Evolutionary conservation across 2,888 invertebrate genomes (phyloP), one percentile per base, ranked within the genome.

Genomic region (Lapara coniferarum): DNA sequence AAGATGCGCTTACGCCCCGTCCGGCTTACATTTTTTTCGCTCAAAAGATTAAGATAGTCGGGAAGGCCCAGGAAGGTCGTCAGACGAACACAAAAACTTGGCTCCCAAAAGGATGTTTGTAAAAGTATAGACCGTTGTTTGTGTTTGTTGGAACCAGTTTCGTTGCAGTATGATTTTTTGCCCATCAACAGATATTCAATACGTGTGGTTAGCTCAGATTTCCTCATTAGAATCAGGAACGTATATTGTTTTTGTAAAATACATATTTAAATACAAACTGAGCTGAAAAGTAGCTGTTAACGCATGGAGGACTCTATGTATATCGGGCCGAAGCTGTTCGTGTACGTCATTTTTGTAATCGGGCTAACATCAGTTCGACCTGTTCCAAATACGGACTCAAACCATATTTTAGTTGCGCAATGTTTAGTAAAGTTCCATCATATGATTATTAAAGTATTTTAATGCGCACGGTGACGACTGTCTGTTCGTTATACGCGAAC

Each of bases 91-190:
- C 69, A 78, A 80, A 79, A 78, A 71, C 72, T 46, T 25, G 37
- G 63, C 57, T 71, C 69, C 70, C 73, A 70, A 69, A 72, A 78
- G 75, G 77, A 81, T 78, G 78, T 77, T 80, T 81, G 75, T 81
- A 73, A 76, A 56, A 13, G 16, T 63, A 63, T 63, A 63, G 59
- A 19, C 19, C 13, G 63, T 49, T 56, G 44, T 56, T 55, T 55
- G 44, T 67, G 37, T 67, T 37, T 56, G 81, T 79, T 79, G 74
- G 79, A 67, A 78, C 80, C 80, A 73, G 80, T 81, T 78, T 16
- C 16, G 53, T 19, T 19, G 16, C 46, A 19, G 63, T 63, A 46
- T 16, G 59, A 77, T 53, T 71, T 74, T 81, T 73, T 71, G 74
- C 74, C 73, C 69, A 58, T 16, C 12, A 63, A 16, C 44, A 44